Conservation (phyloP, 2,888 invertebrate genomes). For the Thalpophila matura region DNA sequence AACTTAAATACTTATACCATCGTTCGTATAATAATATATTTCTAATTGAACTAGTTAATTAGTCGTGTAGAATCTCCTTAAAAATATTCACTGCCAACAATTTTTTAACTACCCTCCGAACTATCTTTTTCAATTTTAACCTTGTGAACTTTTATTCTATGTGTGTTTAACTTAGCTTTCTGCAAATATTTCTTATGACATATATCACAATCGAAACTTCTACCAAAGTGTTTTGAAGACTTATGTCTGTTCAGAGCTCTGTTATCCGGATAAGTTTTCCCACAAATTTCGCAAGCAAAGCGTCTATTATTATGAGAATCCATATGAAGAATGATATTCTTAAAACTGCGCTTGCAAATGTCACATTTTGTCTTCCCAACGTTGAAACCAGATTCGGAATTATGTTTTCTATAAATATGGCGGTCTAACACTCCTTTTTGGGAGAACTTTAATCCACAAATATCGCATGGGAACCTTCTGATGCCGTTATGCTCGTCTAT, state of each 20-base stretch:
- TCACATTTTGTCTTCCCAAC: slow-evolving; percentile 39
- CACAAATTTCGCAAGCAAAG: slow-evolving; percentile 40
- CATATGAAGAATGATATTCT: slow-evolving; percentile 44
- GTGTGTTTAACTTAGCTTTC: slow-evolving; percentile 29
- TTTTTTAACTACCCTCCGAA: background rate
- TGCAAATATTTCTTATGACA: slow-evolving; percentile 48
- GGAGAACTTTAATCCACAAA: slow-evolving; percentile 29
- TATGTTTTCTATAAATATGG: slow-evolving; percentile 37
- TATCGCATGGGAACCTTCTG: slow-evolving; percentile 9
- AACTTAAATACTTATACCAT: too few relatives aligned
- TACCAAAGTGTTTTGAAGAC: slow-evolving; percentile 35
- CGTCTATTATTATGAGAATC: background rate
- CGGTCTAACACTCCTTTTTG: slow-evolving; percentile 29
- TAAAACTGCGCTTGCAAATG: slow-evolving; percentile 36
- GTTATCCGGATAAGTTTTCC: slow-evolving; percentile 18
- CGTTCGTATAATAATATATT: too few relatives aligned
- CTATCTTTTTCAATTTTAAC: slow-evolving; percentile 37
- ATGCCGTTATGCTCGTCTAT: slow-evolving; percentile 29
- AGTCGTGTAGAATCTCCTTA: background rate
- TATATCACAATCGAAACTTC: slow-evolving; percentile 27
- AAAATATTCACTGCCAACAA: background rate
- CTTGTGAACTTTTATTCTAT: slow-evolving; percentile 45
- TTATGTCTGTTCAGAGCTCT: slow-evolving; percentile 51
- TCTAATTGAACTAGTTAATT: too few relatives aligned
- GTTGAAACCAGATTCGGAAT: background rate